Evolutionary conservation across 30 jellyfish, hydroid and myxozoan species (phyloP).

Genomic region (Cassiopea xamachana): DNA sequence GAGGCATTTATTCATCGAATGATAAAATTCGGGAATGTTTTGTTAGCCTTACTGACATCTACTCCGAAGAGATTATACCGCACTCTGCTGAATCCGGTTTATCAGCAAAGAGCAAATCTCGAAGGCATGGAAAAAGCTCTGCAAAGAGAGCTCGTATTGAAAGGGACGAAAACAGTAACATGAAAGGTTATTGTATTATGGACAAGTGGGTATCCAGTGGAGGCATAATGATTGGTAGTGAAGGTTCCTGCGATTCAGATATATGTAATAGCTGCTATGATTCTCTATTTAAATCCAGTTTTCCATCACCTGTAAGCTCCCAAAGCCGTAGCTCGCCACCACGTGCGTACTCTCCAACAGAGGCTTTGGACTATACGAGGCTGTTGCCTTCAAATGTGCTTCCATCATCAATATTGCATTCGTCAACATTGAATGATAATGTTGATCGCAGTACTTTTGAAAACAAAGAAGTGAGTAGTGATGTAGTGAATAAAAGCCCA

Average conservation of each 20-base stretch:
- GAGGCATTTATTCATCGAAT: not conserved
- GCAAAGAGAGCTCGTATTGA: conserved; percentile 9
- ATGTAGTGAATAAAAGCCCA: not conserved
- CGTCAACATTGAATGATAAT: not conserved
- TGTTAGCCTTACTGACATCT: conserved; percentile 16
- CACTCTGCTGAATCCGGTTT: not conserved
- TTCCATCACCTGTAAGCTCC: conserved; percentile 31
- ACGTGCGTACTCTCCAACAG: conserved; percentile 53
- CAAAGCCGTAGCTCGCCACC: conserved; percentile 46
- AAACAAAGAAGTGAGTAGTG: not conserved
- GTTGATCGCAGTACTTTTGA: not conserved
- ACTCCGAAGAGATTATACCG: not conserved
- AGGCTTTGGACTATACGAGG: not conserved
- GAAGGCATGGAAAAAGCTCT: not conserved
- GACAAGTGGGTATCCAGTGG: not conserved
- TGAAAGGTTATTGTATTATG: not conserved
- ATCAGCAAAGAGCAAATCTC: not conserved
- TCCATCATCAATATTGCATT: not conserved
- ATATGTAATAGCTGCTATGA: conserved; percentile 55
- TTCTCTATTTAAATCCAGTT: conserved; percentile 30
- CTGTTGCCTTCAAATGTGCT: not conserved
- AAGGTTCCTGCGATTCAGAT: not conserved
- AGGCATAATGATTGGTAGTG: not conserved
- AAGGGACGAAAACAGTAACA: not conserved
- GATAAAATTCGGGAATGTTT: conserved; percentile 14